Base-by-base conservation (phyloP, 2,797 vertebrate species). In the Anableps anableps region DNA sequence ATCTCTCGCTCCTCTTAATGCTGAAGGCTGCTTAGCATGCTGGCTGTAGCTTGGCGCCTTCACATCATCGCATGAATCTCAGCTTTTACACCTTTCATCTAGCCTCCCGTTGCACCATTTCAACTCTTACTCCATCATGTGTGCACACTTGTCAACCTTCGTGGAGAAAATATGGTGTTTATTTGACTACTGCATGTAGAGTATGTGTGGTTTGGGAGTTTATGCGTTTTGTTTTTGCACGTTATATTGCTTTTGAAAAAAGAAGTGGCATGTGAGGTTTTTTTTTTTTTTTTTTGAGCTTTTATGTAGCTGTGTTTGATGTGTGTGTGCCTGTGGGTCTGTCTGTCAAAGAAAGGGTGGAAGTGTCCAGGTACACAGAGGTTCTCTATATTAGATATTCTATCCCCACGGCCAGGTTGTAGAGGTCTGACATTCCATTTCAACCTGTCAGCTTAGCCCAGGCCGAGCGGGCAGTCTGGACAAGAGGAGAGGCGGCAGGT, bases 1-100 rank as follows among this genome's bases (percentile, higher is more conserved):
- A 43, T 78, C 66, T 83, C 72, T 60, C 55, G 92, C 93, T 95
- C 92, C 92, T 94, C 95, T 93, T 91, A 26, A 91, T 94, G 88
- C 84, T 34, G 45, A 60, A 53, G 80, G 83, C 85, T 90, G 79
- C 82, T 88, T 76, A 38, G 91, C 91, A 90, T 84, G 86, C 87
- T 70, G 7, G 88, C 87, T 83, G 84, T 50, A 72, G 76, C 85
- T 78, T 83, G 73, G 60, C 83, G 58, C 81, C 2, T 78, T 83
- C 84, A 62, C 73, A 31, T 84, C 82, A 77, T 62, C 0, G 38
- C 83, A 85, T 68, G 60, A 31, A 76, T 84, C 80, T 78, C 77
- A 76, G 74, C 86, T 83, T 64, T 60, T 51, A 19, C 76, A 53
- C 64, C 78, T 55, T 50, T 78, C 75, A 68, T 79, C 76, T n/a